These are phyloP conservation scores for Varroa destructor DNA, from an alignment of 1,140 invertebrate species.

Conservation along the genomic window DNA sequence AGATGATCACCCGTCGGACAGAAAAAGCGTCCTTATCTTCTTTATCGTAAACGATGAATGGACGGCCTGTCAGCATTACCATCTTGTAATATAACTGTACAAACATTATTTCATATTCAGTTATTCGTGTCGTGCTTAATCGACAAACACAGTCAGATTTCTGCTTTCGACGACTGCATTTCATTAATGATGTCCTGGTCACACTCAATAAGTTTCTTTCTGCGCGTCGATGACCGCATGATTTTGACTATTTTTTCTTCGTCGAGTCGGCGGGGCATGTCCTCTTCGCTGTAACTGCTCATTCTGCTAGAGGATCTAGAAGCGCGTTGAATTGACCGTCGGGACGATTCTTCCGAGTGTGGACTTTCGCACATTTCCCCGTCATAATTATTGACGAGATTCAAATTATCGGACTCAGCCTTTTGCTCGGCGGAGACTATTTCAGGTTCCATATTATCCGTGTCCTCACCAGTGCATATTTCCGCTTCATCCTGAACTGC, in stretches of 20 bases:
- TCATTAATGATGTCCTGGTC: constrained; percentile 20
- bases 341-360: neutral
- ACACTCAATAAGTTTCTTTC: constrained; percentile 15
- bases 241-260: constrained; percentile 21
- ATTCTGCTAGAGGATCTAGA: constrained; percentile 9
- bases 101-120: no score
- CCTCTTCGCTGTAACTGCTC: constrained; percentile 20
- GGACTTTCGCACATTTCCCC: neutral
- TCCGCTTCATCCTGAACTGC: neutral
- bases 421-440: no score
- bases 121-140: no score
- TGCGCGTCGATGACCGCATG: constrained; percentile 22
- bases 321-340: neutral
- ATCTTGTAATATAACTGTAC: no score
- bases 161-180: constrained; percentile 1
- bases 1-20: no score
- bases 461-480: neutral
- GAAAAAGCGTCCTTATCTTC: no score
- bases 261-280: constrained; percentile 14
- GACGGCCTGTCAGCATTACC: no score
- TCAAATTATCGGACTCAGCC: no score
- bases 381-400: no score
- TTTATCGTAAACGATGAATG: no score
- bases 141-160: neutral
- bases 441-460: no score